Conservation (phyloP, 2,888 invertebrate species). For the Conistra vaccinii region DNA sequence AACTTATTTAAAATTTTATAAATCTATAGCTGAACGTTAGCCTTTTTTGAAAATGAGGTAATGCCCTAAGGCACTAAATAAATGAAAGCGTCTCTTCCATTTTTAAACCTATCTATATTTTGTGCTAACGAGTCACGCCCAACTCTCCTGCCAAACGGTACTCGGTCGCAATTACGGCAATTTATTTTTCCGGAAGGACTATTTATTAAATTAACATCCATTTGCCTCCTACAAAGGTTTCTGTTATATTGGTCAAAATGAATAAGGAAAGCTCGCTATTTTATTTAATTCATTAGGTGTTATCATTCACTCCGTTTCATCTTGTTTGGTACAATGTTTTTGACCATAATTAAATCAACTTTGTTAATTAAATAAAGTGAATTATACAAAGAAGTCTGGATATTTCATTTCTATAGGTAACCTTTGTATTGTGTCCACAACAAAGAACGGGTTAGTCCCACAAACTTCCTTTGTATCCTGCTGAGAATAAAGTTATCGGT, state of each 20-base stretch:
- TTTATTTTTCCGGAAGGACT: conserved; percentile 74
- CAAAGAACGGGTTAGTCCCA: conserved; percentile 51
- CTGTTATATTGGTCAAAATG: conserved; percentile 67
- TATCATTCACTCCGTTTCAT: conserved; percentile 52
- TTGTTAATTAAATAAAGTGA: conserved; percentile 38
- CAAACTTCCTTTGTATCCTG: conserved; percentile 45
- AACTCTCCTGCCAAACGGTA: conserved; percentile 67
- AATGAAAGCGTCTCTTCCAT: conserved; percentile 42
- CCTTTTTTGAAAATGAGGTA: conserved; percentile 20
- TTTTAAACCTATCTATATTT: conserved; percentile 65
- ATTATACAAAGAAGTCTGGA: conserved; percentile 36
- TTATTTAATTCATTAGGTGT: conserved; percentile 63
- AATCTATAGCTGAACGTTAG: neutral
- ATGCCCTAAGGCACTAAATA: conserved; percentile 33
- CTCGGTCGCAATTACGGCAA: conserved; percentile 74
- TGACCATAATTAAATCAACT: conserved; percentile 54
- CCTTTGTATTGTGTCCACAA: conserved; percentile 41
- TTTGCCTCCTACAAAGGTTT: conserved; percentile 71
- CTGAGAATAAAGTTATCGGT: conserved; percentile 42
- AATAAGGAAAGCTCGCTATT: conserved; percentile 67
- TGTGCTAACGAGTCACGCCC: conserved; percentile 73
- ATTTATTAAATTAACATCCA: conserved; percentile 78
- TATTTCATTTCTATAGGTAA: conserved; percentile 39
- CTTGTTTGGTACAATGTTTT: conserved; percentile 51
- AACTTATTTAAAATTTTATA: neutral